phyloP scores from a whole-genome alignment of 2,888 invertebrate genomes.

The Himalopsyche japonica region DNA sequence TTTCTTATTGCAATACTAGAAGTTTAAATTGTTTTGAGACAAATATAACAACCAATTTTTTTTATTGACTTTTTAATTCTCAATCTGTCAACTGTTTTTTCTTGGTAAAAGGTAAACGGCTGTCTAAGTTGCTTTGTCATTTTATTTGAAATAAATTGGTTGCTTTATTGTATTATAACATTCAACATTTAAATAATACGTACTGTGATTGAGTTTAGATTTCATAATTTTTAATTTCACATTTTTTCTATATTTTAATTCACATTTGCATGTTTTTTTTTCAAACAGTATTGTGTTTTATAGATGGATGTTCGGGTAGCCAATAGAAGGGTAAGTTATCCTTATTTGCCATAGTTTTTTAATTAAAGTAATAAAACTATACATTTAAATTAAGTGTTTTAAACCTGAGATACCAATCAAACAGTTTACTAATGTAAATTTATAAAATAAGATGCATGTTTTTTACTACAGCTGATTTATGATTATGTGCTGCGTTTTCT shows the following conservation, averaged over 20 bases:
- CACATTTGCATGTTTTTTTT: conserved; percentile 35
- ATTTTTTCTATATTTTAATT: background rate
- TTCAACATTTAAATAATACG: background rate
- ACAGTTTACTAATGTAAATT: no score
- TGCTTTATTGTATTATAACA: background rate
- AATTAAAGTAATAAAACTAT: background rate
- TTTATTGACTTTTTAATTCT: background rate
- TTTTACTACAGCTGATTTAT: no score
- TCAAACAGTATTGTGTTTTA: conserved; percentile 53
- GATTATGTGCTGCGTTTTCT: no score
- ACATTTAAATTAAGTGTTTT: no score
- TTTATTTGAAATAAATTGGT: background rate
- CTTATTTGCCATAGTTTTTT: conserved; percentile 29
- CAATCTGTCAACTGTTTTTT: background rate
- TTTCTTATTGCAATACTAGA: background rate
- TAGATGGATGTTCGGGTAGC: conserved; percentile 63
- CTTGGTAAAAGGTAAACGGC: background rate
- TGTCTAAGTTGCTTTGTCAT: background rate
- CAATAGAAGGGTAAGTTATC: conserved; percentile 62
- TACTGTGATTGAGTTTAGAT: background rate
- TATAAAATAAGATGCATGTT: no score
- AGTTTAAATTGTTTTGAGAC: background rate
- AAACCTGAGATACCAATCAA: no score
- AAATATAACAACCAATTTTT: background rate
- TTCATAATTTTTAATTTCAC: background rate